A percentile compares a stretch with the other conserved stretches of the same genome.
These are phyloP conservation scores for Myotis davidii DNA, from an alignment of 2,113 vertebrate genomes.

Conservation along the genomic window DNA sequence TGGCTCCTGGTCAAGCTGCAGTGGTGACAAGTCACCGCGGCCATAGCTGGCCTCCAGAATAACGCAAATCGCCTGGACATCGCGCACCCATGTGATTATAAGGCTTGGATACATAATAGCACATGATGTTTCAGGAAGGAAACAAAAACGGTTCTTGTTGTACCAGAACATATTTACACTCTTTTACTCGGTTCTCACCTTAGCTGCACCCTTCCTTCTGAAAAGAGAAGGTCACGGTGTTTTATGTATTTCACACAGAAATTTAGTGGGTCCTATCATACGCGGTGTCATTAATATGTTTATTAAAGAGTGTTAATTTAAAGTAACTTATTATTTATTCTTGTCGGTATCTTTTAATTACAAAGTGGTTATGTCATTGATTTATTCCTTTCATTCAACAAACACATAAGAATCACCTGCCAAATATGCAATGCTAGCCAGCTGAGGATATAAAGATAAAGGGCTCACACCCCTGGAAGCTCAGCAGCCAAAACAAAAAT, in stretches of 20 bases:
- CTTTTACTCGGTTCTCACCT: neutral
- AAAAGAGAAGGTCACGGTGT: neutral
- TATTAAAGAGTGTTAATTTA: neutral
- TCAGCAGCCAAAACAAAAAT: neutral
- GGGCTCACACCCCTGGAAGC: too few species aligned
- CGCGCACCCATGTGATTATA: neutral
- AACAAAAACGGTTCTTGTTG: neutral
- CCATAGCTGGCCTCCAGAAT: neutral
- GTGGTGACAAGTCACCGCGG: neutral
- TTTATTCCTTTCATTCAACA: neutral
- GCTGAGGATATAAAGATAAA: neutral
- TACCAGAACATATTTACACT: neutral
- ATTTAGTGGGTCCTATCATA: too few species aligned
- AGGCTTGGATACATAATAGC: neutral
- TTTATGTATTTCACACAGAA: neutral
- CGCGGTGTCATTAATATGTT: neutral
- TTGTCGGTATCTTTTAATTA: neutral
- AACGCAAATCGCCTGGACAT: neutral
- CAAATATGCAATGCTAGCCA: neutral
- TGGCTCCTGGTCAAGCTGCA: neutral
- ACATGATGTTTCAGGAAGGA: slow-evolving; percentile 29
- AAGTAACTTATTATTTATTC: neutral
- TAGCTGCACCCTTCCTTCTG: neutral
- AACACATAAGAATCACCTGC: neutral
- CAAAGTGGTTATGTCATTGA: neutral